Conservation (phyloP, 2,113 vertebrate species). For the Sylvilagus bachmani region DNA sequence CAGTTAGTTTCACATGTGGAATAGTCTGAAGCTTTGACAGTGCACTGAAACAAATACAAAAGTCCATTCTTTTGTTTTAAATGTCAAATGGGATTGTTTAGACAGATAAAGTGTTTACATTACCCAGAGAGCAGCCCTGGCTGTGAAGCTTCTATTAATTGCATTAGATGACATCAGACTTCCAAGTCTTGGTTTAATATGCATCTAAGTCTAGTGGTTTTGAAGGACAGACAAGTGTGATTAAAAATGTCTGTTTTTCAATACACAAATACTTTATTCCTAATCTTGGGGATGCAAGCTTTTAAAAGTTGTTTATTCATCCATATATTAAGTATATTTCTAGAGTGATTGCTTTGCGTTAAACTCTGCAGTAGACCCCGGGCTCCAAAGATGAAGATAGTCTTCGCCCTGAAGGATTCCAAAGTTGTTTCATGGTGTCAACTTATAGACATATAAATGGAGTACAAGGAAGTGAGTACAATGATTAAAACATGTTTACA, state of each 20-base stretch:
- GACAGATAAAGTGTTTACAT: slow-evolving; percentile 82
- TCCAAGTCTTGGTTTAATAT: slow-evolving; percentile 77
- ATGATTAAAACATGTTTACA: background rate
- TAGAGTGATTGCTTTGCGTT: background rate
- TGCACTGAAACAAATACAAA: background rate
- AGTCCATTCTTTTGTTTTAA: slow-evolving; percentile 73
- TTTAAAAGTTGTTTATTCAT: background rate
- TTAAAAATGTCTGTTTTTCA: background rate
- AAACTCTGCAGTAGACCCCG: background rate
- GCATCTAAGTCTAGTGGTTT: slow-evolving; percentile 16
- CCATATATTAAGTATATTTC: background rate
- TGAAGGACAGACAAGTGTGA: background rate
- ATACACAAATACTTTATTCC: background rate
- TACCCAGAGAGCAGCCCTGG: slow-evolving; percentile 67
- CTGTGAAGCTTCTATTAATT: slow-evolving; percentile 80
- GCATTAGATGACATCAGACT: slow-evolving; percentile 82
- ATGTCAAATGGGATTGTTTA: slow-evolving; percentile 82
- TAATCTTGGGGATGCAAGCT: background rate
- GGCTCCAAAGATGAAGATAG: background rate
- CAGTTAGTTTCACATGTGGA: background rate
- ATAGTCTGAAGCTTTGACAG: background rate
- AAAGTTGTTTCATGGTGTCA: background rate
- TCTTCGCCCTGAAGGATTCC: background rate
- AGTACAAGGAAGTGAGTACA: background rate
- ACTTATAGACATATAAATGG: background rate